These are phyloP conservation scores for Rhagonycha lutea DNA, from an alignment of 2,888 invertebrate species.

Conservation along the genomic window DNA sequence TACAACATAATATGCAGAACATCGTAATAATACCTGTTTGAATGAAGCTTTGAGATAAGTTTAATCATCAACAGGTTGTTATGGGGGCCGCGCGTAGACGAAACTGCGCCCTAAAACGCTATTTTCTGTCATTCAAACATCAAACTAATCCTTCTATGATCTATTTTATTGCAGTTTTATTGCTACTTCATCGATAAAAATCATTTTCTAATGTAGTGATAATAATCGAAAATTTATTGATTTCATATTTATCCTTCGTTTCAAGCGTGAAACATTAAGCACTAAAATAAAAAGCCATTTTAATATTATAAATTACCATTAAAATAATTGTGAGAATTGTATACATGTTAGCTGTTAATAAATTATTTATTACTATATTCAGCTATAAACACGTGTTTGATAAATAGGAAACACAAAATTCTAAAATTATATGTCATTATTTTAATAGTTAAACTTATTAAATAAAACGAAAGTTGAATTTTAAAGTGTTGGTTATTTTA, in stretches of 20 bases:
- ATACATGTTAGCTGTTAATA: background rate
- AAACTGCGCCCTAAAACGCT: conserved; percentile 47
- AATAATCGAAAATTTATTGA: background rate
- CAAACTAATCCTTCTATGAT: conserved; percentile 50
- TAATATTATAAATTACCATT: background rate
- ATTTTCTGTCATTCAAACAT: conserved; percentile 52
- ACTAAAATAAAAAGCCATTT: background rate
- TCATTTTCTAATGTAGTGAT: background rate
- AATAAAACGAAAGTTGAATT: background rate
- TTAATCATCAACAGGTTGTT: conserved; percentile 49
- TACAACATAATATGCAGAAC: conserved; percentile 22
- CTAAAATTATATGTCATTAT: conserved; percentile 2
- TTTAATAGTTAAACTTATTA: conserved; percentile 2
- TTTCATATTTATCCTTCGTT: background rate
- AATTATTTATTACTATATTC: conserved; percentile 2
- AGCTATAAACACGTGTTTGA: background rate
- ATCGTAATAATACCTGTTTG: conserved; percentile 23
- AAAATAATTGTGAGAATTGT: conserved; percentile 2
- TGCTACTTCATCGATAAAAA: conserved; percentile 13
- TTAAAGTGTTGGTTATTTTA: background rate
- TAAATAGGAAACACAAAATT: background rate
- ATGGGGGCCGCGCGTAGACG: conserved; percentile 43
- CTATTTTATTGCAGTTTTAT: conserved; percentile 32
- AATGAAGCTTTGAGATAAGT: conserved; percentile 31
- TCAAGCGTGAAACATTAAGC: background rate